These are phyloP conservation scores for Thera britannica DNA, from an alignment of 2,888 invertebrate genomes.

Conservation along the genomic window DNA sequence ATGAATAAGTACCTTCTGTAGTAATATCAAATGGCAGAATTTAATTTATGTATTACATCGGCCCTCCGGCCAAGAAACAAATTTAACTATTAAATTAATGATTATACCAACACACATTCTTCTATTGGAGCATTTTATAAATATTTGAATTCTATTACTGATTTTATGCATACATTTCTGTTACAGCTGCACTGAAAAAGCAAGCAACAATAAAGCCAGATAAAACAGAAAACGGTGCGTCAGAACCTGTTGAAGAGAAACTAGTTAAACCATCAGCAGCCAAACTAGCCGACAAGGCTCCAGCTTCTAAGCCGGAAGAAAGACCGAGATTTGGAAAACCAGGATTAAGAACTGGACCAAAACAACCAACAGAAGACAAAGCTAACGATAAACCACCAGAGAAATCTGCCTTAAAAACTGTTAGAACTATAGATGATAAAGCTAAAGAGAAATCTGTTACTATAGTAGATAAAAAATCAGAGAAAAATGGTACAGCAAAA, in stretches of 20 bases:
- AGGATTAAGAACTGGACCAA: slow-evolving; percentile 52
- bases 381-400: slow-evolving; percentile 60
- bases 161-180: slow-evolving; percentile 4
- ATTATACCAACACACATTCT: background rate
- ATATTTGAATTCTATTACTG: background rate
- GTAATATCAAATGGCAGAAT: background rate
- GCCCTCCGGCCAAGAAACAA: too few species aligned
- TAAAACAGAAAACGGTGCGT: slow-evolving; percentile 70
- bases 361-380: slow-evolving; percentile 52
- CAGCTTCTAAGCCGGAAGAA: slow-evolving; percentile 62
- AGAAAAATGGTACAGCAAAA: slow-evolving; percentile 61
- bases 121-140: background rate
- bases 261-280: slow-evolving; percentile 74
- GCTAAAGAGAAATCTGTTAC: slow-evolving; percentile 76
- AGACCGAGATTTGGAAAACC: slow-evolving; percentile 72
- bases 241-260: slow-evolving; percentile 70
- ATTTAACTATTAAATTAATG: background rate
- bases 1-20: background rate
- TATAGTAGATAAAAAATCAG: slow-evolving; percentile 70
- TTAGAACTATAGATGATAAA: slow-evolving; percentile 77
- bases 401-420: slow-evolving; percentile 67
- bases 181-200: slow-evolving; percentile 77
- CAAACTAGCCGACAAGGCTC: slow-evolving; percentile 66
- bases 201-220: slow-evolving; percentile 74
- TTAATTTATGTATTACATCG: background rate